Evolutionary conservation across 2,888 invertebrate genomes (phyloP), one percentile per base, ranked within the genome.

Genomic region (Nomada hirtipes): DNA sequence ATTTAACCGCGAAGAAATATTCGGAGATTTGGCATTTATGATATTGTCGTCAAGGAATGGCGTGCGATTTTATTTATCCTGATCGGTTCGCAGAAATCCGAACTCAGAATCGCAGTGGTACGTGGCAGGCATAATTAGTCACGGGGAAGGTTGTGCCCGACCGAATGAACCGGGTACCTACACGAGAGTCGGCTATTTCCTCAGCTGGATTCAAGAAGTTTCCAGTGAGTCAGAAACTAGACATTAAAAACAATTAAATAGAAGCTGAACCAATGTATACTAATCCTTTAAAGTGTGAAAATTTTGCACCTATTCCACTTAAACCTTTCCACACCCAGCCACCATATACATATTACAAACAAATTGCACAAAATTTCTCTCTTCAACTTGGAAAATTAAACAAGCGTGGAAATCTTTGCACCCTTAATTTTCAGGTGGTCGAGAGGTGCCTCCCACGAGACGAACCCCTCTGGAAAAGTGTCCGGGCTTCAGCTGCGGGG

Each of bases 111-210:
- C 95, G 82, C 96, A 96, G 90, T 97, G 97, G 97, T 97, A 97
- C 91, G 94, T 97, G 80, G 97, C 96, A 7, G 98, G 98, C 0
- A 95, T 98, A 69, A 97, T 98, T 0, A 98, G 98, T 90, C 98
- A 98, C 91, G 98, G 98, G 36, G 96, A 97, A 89, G 98, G 98
- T 3, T 98, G 98, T 93, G 98, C 96, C 26, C 95, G 97, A 85
- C 96, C 96, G 70, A 95, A 96, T 80, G 97, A 98, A 92, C 97
- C 97, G 23, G 98, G 98, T 2, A 97, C 96, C 64, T 98, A 98
- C 90, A 97, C 98, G 0, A 95, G 97, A 93, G 96, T 98, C 26
- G 96, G 96, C 84, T 94, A 96, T 42, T 97, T 96, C 91, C 93
- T 96, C n/a, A 95, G 96, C 79, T 98, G 98, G 98, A 96, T 98